Conservation (phyloP, 2,113 vertebrate genomes). For the Brachirus orientalis region DNA sequence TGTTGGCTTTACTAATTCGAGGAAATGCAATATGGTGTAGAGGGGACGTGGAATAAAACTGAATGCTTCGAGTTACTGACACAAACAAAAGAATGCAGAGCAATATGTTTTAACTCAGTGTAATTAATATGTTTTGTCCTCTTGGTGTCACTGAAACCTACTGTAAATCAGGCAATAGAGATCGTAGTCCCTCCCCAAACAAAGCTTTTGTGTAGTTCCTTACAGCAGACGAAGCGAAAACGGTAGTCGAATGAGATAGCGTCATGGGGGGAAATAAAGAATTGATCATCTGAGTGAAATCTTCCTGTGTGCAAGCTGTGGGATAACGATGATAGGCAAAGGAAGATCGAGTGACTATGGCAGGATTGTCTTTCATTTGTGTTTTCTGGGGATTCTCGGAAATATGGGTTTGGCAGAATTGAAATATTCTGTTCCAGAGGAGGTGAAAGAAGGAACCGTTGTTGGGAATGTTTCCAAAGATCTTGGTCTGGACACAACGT, state of each 20-base stretch:
- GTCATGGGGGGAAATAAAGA: not conserved
- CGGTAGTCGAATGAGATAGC: not conserved
- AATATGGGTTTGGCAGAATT: constrained; percentile 52
- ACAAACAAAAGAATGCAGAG: no score
- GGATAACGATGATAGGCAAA: constrained; percentile 17
- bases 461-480: constrained; percentile 78
- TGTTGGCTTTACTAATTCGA: no score
- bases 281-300: not conserved
- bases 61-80: no score
- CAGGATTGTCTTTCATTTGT: constrained; percentile 11
- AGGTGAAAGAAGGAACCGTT: constrained; percentile 68
- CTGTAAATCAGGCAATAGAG: not conserved
- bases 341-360: not conserved
- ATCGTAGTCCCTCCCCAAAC: constrained; percentile 2
- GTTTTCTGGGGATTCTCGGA: constrained; percentile 31
- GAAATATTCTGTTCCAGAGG: constrained; percentile 75
- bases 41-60: no score
- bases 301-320: not conserved
- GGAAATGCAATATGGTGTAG: no score
- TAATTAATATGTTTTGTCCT: not conserved
- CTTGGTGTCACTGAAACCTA: constrained; percentile 41
- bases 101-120: not conserved
- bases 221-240: not conserved
- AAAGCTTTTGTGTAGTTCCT: constrained; percentile 27
- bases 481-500: constrained; percentile 72